phyloP scores from a whole-genome alignment of 2,888 invertebrate species.

The Epicampocera succincta region DNA sequence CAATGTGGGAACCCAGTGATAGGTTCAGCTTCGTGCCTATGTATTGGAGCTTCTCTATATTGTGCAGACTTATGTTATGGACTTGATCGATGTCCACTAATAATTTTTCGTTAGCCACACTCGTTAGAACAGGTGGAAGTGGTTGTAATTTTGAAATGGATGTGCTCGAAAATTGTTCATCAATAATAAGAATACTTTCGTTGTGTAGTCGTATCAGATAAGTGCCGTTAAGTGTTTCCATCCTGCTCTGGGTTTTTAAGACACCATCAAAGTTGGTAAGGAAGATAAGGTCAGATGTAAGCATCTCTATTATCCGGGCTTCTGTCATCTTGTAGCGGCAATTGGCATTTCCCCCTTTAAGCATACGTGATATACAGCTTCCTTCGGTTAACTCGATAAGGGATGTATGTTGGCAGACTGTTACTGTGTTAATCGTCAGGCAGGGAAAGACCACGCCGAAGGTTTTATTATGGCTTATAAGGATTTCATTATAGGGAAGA shows the following conservation, averaged over 20 bases:
- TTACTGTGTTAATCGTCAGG: too few relatives aligned
- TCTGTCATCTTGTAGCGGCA: too few relatives aligned
- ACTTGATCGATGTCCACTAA: not conserved
- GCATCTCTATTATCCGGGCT: not conserved
- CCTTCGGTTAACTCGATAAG: too few relatives aligned
- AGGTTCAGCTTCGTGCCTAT: not conserved
- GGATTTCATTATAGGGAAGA: constrained; percentile 3
- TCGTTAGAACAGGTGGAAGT: not conserved
- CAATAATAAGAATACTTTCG: not conserved
- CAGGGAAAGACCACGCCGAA: too few relatives aligned
- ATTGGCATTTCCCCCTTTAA: too few relatives aligned
- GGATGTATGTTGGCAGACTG: too few relatives aligned
- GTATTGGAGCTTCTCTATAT: not conserved
- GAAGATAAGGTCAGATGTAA: not conserved
- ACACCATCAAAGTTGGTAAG: not conserved
- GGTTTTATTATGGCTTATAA: too few relatives aligned
- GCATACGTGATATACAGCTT: too few relatives aligned
- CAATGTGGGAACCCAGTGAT: too few relatives aligned
- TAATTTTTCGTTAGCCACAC: not conserved
- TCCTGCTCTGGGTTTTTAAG: not conserved
- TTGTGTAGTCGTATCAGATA: not conserved
- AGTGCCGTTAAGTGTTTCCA: not conserved
- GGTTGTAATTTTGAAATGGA: not conserved
- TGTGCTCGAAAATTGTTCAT: constrained; percentile 2
- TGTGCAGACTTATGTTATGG: not conserved